Conservation (phyloP, 2,888 invertebrate species). For the Tenthredo distinguenda region DNA sequence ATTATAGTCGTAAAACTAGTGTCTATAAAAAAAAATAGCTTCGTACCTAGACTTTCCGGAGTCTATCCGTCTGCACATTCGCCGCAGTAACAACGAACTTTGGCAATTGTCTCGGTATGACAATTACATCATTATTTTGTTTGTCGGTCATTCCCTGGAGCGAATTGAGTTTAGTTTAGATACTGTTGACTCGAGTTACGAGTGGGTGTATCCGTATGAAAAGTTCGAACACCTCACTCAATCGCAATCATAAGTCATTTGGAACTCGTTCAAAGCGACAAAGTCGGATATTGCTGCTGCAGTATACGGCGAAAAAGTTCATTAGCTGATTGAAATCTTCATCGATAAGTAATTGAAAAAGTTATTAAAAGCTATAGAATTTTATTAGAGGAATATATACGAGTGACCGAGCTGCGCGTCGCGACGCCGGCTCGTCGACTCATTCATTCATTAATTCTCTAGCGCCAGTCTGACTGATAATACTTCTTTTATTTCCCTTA, state of each 20-base stretch:
- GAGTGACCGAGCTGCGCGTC: not conserved
- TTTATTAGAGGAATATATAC: not conserved
- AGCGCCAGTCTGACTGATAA: not conserved
- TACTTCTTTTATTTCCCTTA: not conserved
- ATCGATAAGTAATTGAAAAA: conserved; percentile 17
- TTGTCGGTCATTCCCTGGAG: not conserved
- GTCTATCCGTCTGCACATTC: not conserved
- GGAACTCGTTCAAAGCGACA: not conserved
- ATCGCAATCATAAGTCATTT: not conserved
- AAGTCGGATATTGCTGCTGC: not conserved
- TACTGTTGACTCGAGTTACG: not conserved
- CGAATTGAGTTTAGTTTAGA: not conserved
- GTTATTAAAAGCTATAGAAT: conserved; percentile 35
- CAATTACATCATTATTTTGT: not conserved
- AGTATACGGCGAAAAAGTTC: not conserved
- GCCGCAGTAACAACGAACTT: not conserved
- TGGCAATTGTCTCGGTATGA: not conserved
- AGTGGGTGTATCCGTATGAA: not conserved
- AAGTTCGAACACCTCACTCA: not conserved
- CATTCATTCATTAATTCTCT: not conserved
- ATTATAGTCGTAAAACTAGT: not conserved
- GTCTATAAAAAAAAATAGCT: not conserved
- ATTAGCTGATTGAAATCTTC: conserved; percentile 30
- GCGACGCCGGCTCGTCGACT: not conserved
- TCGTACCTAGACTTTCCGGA: not conserved